These are phyloP conservation scores for Myiopsitta monachus DNA, from an alignment of 2,113 vertebrate species.

Conservation along the genomic window DNA sequence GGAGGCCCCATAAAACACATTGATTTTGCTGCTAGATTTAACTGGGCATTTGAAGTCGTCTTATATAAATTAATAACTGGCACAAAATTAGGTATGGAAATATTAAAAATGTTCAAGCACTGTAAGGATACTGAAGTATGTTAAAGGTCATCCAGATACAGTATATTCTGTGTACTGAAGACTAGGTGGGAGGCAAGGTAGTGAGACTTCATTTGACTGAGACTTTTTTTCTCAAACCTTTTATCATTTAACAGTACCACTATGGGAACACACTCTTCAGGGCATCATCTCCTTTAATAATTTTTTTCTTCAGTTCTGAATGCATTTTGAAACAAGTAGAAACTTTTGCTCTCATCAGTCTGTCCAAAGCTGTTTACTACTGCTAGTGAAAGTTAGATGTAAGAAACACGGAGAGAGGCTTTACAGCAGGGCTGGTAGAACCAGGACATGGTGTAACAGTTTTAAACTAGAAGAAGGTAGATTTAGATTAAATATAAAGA, in stretches of 20 bases:
- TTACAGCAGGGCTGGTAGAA: not conserved
- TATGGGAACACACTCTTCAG: not conserved
- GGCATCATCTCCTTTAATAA: not conserved
- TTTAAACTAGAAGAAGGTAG: not conserved
- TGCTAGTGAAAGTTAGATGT: accelerated
- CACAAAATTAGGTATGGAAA: not conserved
- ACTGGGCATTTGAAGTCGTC: not conserved
- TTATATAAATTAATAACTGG: not conserved
- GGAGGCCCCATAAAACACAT: not conserved
- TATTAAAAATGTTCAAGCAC: not conserved
- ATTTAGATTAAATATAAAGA: not conserved
- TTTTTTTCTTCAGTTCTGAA: not conserved
- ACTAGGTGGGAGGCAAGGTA: no score
- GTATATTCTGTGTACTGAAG: not conserved
- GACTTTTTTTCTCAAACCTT: not conserved
- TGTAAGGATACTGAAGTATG: not conserved
- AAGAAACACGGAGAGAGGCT: not conserved
- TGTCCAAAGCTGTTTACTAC: not conserved
- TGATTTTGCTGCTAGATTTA: not conserved
- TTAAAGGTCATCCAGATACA: not conserved
- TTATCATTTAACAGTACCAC: not conserved
- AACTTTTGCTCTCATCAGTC: not conserved
- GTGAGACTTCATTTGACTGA: not conserved
- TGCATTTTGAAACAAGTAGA: not conserved
- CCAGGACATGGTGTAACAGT: accelerated